Base-by-base conservation (phyloP, 2,797 vertebrate genomes). In the Schizopygopsis malacanthus region DNA sequence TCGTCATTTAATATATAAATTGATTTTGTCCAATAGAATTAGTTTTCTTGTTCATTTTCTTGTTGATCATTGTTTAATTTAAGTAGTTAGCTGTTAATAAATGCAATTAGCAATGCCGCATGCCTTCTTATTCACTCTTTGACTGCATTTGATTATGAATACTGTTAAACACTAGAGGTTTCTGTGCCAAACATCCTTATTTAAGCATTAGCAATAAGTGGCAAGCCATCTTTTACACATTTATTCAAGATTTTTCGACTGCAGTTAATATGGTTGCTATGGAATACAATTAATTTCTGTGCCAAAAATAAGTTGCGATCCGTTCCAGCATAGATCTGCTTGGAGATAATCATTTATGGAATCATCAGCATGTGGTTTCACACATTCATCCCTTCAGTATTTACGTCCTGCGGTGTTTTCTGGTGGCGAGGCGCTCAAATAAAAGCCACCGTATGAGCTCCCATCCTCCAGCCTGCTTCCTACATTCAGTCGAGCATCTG, bases 401-500 rank as follows among this genome's bases (percentile, higher is more conserved):
- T 85, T 79, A 70, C 43, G 13, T 76, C 70, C 71, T 70, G 70
- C 78, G 52, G 70, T 59, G 79, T 45, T 71, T 79, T 79, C 45
- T 67, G 63, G 47, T 85, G 50, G 76, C 11, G 78, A 61, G 10
- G 20, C n/a, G 20, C 75, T 76, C 65, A 56, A 79, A 77, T 45
- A 71, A 76, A 43, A 78, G 69, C 61, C 43, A 20, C 47, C 47
- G 20, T 83, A 63, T 25, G 69, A 82, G n/a, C 52, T 70, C 82
- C 72, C 77, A 82, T 81, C 73, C 81, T 73, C 80, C 73, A 22
- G 71, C 61, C 73, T 70, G 70, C 54, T 87, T 61, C 80, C 71
- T 56, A 71, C 83, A 85, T 84, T 84, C 77, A 89, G 67, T 56
- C 15, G 41, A 81, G 81, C 88, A 88, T 90, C 89, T 89, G 90